A percentile compares a stretch with the other conserved stretches of the same genome.
phyloP scores from a whole-genome alignment of 2,888 invertebrate genomes.

The Pyrrhia umbra region DNA sequence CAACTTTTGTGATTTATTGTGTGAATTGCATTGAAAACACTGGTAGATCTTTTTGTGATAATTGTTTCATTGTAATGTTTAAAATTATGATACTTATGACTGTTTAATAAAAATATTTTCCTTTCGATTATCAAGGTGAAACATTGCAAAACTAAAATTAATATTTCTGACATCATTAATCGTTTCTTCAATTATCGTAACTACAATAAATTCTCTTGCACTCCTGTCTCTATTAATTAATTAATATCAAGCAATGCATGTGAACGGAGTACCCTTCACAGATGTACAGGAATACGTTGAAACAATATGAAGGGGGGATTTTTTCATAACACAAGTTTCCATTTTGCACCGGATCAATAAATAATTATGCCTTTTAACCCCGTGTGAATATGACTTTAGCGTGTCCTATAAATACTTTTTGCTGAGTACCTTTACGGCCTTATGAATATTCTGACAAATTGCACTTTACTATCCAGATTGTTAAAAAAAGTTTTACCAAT shows the following conservation, averaged over 20 bases:
- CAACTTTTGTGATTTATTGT: constrained; percentile 1
- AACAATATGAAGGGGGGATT: constrained; percentile 76
- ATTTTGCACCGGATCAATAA: constrained; percentile 84
- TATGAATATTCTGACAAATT: constrained; percentile 1
- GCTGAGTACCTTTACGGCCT: constrained; percentile 20
- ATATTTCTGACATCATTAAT: neutral
- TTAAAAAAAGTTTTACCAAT: constrained; percentile 51
- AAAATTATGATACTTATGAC: too few species aligned
- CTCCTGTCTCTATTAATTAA: constrained; percentile 55
- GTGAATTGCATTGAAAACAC: constrained; percentile 13
- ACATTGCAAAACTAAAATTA: neutral
- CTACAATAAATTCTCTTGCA: neutral
- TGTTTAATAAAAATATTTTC: neutral
- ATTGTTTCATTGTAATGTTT: too few species aligned
- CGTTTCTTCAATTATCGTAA: neutral
- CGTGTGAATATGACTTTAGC: constrained; percentile 84
- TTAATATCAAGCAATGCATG: constrained; percentile 64
- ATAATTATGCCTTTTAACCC: constrained; percentile 75
- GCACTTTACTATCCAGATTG: neutral
- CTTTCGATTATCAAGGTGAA: constrained; percentile 8
- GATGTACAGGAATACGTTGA: constrained; percentile 63
- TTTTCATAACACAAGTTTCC: constrained; percentile 65
- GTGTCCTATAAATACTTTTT: constrained; percentile 59
- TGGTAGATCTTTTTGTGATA: neutral
- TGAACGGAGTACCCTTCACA: constrained; percentile 62